Percentiles rank a stretch among this genome's conserved stretches.
Conservation (phyloP, 1,140 invertebrate species). For the Micrasema minimum region DNA sequence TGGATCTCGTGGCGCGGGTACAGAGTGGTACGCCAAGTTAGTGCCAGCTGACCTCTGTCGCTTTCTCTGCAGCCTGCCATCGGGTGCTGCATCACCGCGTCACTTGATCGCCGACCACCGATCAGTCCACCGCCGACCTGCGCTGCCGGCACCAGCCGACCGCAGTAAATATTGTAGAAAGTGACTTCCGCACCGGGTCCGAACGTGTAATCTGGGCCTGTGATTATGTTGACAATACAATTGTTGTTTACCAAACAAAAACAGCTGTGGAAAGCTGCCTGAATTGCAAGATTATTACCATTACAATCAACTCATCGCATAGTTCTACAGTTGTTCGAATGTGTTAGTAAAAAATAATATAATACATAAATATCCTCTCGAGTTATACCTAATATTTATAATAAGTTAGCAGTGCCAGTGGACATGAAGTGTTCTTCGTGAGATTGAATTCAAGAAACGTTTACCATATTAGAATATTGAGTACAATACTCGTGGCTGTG, state of each 20-base stretch:
- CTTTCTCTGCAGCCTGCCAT: neutral
- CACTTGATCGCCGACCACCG: neutral
- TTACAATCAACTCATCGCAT: neutral
- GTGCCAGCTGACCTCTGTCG: neutral
- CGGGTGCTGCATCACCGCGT: neutral
- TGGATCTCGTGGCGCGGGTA: neutral
- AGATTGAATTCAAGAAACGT: neutral
- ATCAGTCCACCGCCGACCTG: too few species aligned
- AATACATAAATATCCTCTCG: neutral
- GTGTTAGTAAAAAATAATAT: too few species aligned
- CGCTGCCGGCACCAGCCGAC: too few species aligned
- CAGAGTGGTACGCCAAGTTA: neutral
- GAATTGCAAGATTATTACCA: too few species aligned
- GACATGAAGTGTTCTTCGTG: neutral
- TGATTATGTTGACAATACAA: conserved; percentile 11
- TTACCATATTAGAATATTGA: neutral
- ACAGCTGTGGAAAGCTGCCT: conserved; percentile 13
- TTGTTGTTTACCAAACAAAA: conserved; percentile 25
- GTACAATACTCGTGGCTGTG: neutral
- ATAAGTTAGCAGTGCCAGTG: too few species aligned
- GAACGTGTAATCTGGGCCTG: too few species aligned
- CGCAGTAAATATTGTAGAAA: too few species aligned
- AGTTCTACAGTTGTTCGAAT: neutral
- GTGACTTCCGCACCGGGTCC: too few species aligned
- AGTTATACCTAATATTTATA: too few species aligned